Evolutionary conservation across 2,797 vertebrate species (phyloP), one percentile per base, ranked within the genome.

Genomic region (Peromyscus aztecus): DNA sequence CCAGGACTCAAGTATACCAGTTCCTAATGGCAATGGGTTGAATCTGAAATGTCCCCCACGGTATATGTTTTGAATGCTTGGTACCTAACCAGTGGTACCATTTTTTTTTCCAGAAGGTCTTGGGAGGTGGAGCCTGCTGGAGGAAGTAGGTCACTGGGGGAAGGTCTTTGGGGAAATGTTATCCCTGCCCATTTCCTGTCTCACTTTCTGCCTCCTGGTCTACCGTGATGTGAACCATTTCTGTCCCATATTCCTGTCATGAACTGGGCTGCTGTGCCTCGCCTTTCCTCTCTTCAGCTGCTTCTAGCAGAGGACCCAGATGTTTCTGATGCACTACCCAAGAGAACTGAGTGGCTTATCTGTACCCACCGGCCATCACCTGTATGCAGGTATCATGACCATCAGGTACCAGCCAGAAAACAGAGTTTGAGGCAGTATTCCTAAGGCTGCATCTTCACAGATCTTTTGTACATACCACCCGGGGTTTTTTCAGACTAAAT

Each of bases 381-480:
- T 2, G 19, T 0, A 4, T n/a, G 14, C 67, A 73, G 14, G 77
- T 17, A 40, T 40, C 57, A 17, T 3, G 29, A 23, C 0, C 6
- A 84, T 0, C 24, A 71, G 75, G 52, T 21, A 13, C 34, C 55
- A 57, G 24, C 24, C 8, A 37, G 89, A 77, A 89, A 29, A 6
- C 77, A 46, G 31, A 82, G 0, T 2, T 9, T 10, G 24, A 67
- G 0, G 16, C 83, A 61, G 21, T 14, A 3, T 63, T 57, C 24
- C 46, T 65, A 31, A 67, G 0, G 23, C 1, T 14, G 0, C 24
- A 71, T 19, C 27, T 67, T 2, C 2, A 82, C 46, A 82, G 59
- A 77, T 75, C 37, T 31, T 67, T 69, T n/a, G 40, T 4, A 63
- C 4, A 73, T 37, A 4, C 0, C 0, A n/a, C 3, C 52, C 61